Base-by-base conservation (phyloP, 2,888 invertebrate genomes). In the Leptopterna dolabrata region DNA sequence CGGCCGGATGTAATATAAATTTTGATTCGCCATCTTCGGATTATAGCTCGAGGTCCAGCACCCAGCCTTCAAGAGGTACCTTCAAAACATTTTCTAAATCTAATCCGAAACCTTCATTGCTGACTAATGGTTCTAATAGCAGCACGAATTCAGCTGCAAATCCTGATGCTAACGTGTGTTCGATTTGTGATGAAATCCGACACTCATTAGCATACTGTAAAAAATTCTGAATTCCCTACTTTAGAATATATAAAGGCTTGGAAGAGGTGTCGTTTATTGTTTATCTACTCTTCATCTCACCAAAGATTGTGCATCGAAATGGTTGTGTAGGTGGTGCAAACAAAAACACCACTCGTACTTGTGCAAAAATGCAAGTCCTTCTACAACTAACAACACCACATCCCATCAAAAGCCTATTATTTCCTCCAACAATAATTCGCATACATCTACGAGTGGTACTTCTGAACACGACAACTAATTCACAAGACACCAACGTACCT, bases 221-320 rank as follows among this genome's bases (percentile, higher is more conserved):
- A 7, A 63, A 63, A 63, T 63, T 63, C 14, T 19, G 4, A 29
- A 14, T 29, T 19, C 14, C 73, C 43, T 19, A 36, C 36, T 24
- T 30, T 36, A 6, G 29, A 76, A 36, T 24, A 36, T 24, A 43
- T 86, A 24, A 76, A 76, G 30, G 43, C 16, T 29, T 86, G 86
- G 86, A 29, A 41, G 36, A 45, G 86, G 19, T 86, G 86, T 76
- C 30, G 27, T 19, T n/a, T 76, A 86, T 29, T 86, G 86, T 29
- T 76, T 73, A 2, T 86, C 86, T 43, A 24, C 19, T 11, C 41
- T n/a, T 43, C 86, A 86, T 76, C 9, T 43, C 13, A 76, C 51
- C n/a, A 43, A 13, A 30, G 76, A 30, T 29, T 86, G 86, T n/a
- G 16, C 14, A 36, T 43, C 76, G 45, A 73, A 76, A n/a, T 71